These are phyloP conservation scores for Micromys minutus DNA, from an alignment of 2,113 vertebrate species.

Conservation along the genomic window DNA sequence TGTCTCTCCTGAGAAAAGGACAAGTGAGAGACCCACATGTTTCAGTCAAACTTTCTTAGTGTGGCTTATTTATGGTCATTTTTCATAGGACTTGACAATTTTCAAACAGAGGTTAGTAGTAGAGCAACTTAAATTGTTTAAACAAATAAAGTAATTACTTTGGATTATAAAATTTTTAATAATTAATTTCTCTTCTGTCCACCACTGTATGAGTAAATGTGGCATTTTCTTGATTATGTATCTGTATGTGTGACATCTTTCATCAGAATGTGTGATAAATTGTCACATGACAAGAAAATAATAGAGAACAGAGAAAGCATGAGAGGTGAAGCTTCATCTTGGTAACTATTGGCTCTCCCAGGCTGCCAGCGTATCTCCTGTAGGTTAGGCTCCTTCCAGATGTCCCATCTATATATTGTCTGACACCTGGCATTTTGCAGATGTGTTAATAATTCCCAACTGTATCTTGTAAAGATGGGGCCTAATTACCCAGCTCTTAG, in stretches of 20 bases:
- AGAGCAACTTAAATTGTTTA: neutral
- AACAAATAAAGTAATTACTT: slow-evolving; percentile 37
- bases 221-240: neutral
- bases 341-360: neutral
- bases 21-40: neutral
- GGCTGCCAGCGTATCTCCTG: neutral
- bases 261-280: neutral
- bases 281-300: neutral
- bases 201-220: neutral
- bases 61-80: neutral
- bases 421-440: slow-evolving; percentile 36
- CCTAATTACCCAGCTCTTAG: slow-evolving; percentile 39
- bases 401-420: neutral
- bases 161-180: slow-evolving; percentile 8
- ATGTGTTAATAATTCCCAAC: slow-evolving; percentile 2
- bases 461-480: neutral
- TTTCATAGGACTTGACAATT: neutral
- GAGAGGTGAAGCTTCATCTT: neutral
- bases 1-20: neutral
- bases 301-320: neutral
- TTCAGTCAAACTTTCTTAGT: neutral
- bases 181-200: neutral
- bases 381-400: neutral
- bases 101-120: neutral
- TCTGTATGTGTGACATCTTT: neutral